Base-by-base conservation (phyloP, 1,140 invertebrate genomes). In the Vanessa atalanta region DNA sequence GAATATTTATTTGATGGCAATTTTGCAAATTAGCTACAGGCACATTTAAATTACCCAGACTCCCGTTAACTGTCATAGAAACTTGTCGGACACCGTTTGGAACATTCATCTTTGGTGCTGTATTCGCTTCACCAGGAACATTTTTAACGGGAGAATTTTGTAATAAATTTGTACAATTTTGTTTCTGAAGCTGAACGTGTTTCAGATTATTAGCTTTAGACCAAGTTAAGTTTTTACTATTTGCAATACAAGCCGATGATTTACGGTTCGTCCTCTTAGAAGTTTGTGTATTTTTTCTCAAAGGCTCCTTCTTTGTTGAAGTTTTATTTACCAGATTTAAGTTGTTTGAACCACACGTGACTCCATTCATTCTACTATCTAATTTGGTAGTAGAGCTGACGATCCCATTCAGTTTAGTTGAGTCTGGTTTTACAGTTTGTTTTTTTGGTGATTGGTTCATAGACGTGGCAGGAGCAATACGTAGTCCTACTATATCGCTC, bases 201-300 rank as follows among this genome's bases (percentile, higher is more conserved):
- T 93, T 93, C 3, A 93, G 75, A 78, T 93, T 93, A 68, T 91
- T 93, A 48, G 88, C 91, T 80, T 90, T 93, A 20, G 91, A 93
- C 91, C 91, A 93, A 2, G 89, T 88, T n/a, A 93, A 79, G 37
- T 93, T 93, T 82, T 93, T 93, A 79, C 88, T 93, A 69, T 93
- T 93, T 31, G 91, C 91, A 60, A 91, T 93, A 74, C 91, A 93
- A 23, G 89, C 89, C 14, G 91, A 93, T 65, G 91, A 93, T 78
- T 91, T 93, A 12, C 91, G 85, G 71, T 93, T 93, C 8, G 87
- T 90, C 73, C 87, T 86, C 80, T 91, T 93, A 16, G 79, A 50
- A 23, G 83, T 72, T 26, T 82, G 80, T 65, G 76, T 55, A 20
- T 82, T 80, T 67, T 87, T 91, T 79, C 86, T 90, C 7, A 70